A percentile compares a stretch with the other conserved stretches of the same genome.
phyloP scores from a whole-genome alignment of 2,113 vertebrate genomes.

The Erpornis zantholeuca region DNA sequence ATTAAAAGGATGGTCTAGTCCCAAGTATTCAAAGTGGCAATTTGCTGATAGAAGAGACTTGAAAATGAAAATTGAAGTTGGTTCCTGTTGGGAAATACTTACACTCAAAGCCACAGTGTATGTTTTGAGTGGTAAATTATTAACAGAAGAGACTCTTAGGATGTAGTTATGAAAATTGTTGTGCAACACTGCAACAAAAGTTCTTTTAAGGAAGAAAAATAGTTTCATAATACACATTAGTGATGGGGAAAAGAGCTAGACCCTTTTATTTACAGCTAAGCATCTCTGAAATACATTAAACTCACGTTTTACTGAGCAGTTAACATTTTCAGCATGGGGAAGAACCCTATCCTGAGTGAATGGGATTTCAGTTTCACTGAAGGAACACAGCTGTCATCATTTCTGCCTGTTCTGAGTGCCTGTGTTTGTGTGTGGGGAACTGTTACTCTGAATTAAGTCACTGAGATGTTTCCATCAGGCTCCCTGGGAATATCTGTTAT shows the following conservation, averaged over 20 bases:
- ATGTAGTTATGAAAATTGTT: conserved; percentile 47
- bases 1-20: background rate
- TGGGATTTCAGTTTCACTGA: background rate
- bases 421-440: background rate
- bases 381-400: background rate
- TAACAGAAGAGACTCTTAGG: conserved; percentile 57
- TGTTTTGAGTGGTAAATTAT: conserved; percentile 54
- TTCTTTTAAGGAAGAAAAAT: conserved; percentile 39
- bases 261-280: background rate
- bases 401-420: background rate
- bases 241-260: background rate
- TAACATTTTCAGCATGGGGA: background rate
- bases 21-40: conserved; percentile 29
- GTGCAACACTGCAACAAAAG: conserved; percentile 22
- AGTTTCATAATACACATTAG: background rate
- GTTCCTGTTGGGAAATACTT: conserved; percentile 48
- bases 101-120: background rate
- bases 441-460: background rate
- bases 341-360: background rate
- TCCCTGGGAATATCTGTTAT: background rate
- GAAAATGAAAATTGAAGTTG: conserved; percentile 38
- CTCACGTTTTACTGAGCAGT: background rate
- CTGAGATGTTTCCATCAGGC: background rate
- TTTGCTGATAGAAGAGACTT: conserved; percentile 36
- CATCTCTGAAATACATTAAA: background rate